These are phyloP conservation scores for Hormiphora californensis DNA, from an alignment of 37 sponge, comb jelly and placozoan species.

Conservation along the genomic window DNA sequence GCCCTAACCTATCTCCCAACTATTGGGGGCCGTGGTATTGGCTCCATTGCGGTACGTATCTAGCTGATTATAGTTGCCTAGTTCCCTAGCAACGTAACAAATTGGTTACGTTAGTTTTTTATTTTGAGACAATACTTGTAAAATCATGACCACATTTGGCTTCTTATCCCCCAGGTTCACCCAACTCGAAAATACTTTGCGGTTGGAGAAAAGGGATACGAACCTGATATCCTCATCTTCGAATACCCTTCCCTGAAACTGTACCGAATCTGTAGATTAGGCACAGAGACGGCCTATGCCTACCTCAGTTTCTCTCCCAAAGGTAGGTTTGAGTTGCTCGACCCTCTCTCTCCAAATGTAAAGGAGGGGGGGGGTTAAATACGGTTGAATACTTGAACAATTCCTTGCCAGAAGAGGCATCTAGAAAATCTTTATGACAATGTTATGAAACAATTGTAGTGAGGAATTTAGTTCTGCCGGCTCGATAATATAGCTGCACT, in stretches of 20 bases:
- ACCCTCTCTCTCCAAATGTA: no score
- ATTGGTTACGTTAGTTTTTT: no score
- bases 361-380: no score
- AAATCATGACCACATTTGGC: not conserved
- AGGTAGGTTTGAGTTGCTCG: slow-evolving; percentile 56
- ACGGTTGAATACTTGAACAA: no score
- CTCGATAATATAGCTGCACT: no score
- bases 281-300: slow-evolving; percentile 46
- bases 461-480: no score
- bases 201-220: slow-evolving; percentile 88
- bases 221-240: slow-evolving; percentile 82
- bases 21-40: slow-evolving; percentile 83
- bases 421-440: no score
- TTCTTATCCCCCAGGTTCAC: slow-evolving; percentile 64
- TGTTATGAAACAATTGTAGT: no score
- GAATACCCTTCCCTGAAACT: slow-evolving; percentile 77
- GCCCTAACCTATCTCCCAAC: slow-evolving; percentile 70
- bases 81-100: no score
- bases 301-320: slow-evolving; percentile 51
- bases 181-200: slow-evolving; percentile 81
- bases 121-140: no score
- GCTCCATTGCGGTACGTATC: slow-evolving; percentile 80
- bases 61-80: no score
- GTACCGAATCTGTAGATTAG: slow-evolving; percentile 70
- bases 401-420: no score